Base-by-base conservation (phyloP, 1,140 invertebrate genomes). In the Bombus soroeensis region DNA sequence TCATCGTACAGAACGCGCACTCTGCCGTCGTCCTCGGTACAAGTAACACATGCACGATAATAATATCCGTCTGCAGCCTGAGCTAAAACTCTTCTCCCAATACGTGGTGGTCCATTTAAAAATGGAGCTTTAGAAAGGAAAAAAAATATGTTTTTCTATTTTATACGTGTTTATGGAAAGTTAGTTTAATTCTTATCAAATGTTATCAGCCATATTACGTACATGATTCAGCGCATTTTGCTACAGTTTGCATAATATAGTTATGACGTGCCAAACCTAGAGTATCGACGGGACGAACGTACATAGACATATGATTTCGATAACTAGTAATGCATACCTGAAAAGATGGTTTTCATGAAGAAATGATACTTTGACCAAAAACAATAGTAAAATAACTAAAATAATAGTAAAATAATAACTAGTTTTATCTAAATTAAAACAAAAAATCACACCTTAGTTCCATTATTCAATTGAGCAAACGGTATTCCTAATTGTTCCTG, bases 291-390 rank as follows among this genome's bases (percentile, higher is more conserved):
- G 90, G 89, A 0, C 92, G 91, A 2, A 89, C 89, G 71, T 88
- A 94, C 8, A 94, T 39, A 15, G 53, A 3, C 72, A 77, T 82
- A 18, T 91, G 91, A 82, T 76, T 92, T 18, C 79, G 86, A 53
- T 88, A 92, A 34, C 82, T 70, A 22, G 88, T 89, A 10, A 94
- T 75, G 13, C 74, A 87, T 57, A 95, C 89, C 89, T 93, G 25
- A 70, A 84, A 81, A 59, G 76, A 85, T 74, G 62, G 66, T 81
- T 57, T 59, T 83, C 1, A 13, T 70, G 76, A 81, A 64, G 4
- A 57, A 86, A 28, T 43, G 12, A 12, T 37, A 70, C 4, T 70
- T 39, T 43, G 2, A 0, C 0, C 13, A 39, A n/a, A 2, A 41
- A 15, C 18, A 66, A 43, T 43, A 43, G 12, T 43, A 13, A 13